phyloP scores from a whole-genome alignment of 2,797 vertebrate species.

The Diglossa cyanea region DNA sequence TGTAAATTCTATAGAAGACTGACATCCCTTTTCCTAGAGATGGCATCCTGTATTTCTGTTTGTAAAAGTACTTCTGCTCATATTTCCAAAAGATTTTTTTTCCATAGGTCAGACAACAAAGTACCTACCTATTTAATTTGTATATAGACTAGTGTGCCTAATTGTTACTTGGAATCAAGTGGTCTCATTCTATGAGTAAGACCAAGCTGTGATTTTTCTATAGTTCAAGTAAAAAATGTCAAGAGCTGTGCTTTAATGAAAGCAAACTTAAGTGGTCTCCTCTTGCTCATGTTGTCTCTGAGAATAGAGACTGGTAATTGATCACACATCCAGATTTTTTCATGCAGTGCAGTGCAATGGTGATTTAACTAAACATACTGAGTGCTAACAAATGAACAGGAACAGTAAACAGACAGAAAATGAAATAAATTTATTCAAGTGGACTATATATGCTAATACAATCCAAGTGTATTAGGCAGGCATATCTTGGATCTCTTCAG shows the following conservation, averaged over 20 bases:
- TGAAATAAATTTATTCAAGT: neutral
- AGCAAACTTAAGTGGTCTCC: neutral
- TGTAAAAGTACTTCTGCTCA: neutral
- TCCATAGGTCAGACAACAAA: neutral
- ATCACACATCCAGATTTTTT: neutral
- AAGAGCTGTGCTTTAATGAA: neutral
- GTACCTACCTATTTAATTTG: accelerated
- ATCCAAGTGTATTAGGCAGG: neutral
- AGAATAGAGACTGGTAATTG: neutral
- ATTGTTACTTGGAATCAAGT: neutral
- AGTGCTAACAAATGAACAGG: neutral
- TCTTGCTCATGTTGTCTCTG: neutral
- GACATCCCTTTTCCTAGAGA: neutral
- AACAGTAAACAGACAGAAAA: neutral
- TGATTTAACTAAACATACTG: neutral
- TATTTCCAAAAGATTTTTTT: neutral
- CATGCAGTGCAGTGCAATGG: neutral
- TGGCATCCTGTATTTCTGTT: neutral
- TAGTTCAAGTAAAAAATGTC: neutral
- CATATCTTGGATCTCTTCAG: neutral
- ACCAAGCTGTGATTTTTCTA: neutral
- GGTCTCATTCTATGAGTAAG: neutral
- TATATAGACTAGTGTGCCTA: neutral
- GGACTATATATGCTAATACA: neutral
- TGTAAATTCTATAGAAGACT: neutral